These are phyloP conservation scores for Actinostola sp. DNA, from an alignment of 92 coral and sea anemone genomes.

Conservation along the genomic window DNA sequence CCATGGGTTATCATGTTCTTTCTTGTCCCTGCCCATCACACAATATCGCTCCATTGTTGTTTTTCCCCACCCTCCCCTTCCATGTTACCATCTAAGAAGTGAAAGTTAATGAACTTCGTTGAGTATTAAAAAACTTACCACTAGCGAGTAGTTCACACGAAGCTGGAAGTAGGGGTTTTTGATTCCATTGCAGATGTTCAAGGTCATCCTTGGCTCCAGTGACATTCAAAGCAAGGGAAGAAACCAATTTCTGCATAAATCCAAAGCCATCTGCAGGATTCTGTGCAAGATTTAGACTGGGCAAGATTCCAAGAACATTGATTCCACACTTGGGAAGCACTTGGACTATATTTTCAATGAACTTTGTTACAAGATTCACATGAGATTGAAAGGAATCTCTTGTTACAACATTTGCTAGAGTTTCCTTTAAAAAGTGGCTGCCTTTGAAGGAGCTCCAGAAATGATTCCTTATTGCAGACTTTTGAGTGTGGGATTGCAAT, in stretches of 20 bases:
- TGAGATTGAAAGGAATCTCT: background rate
- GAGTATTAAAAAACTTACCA: background rate
- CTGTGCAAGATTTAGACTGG: background rate
- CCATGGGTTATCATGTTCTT: no score
- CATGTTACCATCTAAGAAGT: no score
- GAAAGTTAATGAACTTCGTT: background rate
- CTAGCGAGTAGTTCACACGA: background rate
- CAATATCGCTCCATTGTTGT: no score
- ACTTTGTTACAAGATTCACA: conserved; percentile 4
- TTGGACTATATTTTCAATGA: conserved; percentile 7
- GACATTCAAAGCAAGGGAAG: conserved; percentile 44
- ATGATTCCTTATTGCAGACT: conserved; percentile 8
- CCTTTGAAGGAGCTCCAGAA: conserved; percentile 22
- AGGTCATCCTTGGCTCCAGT: conserved; percentile 52
- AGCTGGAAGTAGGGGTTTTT: conserved; percentile 58
- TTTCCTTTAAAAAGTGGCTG: conserved; percentile 14
- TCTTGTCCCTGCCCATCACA: no score
- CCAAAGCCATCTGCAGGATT: background rate
- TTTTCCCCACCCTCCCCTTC: no score
- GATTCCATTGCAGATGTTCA: conserved; percentile 49
- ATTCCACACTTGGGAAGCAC: conserved; percentile 14
- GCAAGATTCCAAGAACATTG: background rate
- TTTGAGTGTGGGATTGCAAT: background rate
- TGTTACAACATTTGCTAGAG: background rate
- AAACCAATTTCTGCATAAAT: conserved; percentile 35